Evolutionary conservation across 2,888 invertebrate genomes (phyloP).

Genomic region (Ceratothoa steindachneri): DNA sequence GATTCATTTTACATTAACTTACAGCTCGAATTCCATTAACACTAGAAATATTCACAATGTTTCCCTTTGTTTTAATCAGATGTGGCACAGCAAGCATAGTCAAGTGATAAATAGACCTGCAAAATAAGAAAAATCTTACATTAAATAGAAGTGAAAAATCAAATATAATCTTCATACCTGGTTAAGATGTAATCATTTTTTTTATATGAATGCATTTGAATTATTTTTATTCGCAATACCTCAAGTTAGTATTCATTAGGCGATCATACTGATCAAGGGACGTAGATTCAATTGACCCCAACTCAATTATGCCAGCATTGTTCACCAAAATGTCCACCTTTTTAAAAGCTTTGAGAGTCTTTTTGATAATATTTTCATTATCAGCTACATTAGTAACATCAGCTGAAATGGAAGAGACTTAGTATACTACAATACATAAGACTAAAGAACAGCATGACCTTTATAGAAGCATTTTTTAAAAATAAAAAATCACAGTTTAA

Average conservation of each 20-base stretch:
- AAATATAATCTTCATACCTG: background rate
- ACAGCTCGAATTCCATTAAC: constrained; percentile 60
- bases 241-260: constrained; percentile 57
- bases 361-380: constrained; percentile 50
- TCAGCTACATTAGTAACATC: constrained; percentile 50
- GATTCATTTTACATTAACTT: no score
- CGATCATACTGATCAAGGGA: constrained; percentile 56
- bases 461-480: background rate
- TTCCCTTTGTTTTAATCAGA: constrained; percentile 53
- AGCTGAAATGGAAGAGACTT: no score
- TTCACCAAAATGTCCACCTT: constrained; percentile 53
- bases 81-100: constrained; percentile 63
- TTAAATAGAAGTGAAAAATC: background rate
- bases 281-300: constrained; percentile 56
- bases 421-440: background rate
- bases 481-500: background rate
- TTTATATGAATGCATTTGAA: no score
- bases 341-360: constrained; percentile 50
- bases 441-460: background rate
- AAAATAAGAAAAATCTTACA: background rate
- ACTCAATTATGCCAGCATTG: constrained; percentile 57
- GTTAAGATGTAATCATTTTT: no score
- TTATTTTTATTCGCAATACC: constrained; percentile 50
- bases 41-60: constrained; percentile 59
- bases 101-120: constrained; percentile 57